Evolutionary conservation across 2,797 vertebrate species (phyloP).

Genomic region (Lemur catta): DNA sequence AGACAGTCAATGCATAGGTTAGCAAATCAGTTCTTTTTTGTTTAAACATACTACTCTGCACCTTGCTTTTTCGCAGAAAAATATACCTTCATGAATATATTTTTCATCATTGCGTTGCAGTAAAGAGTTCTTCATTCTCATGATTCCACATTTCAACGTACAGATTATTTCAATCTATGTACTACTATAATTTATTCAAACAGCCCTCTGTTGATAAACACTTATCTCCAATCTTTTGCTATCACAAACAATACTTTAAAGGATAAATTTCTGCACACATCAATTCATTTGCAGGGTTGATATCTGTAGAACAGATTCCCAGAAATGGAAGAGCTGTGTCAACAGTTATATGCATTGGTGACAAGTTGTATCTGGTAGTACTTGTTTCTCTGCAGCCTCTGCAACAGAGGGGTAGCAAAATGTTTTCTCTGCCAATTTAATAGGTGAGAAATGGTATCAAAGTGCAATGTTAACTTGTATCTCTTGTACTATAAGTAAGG

Average conservation of each 20-base stretch:
- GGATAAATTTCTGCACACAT: background rate
- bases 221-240: background rate
- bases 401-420: background rate
- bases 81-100: background rate
- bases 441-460: background rate
- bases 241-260: background rate
- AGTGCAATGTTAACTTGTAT: background rate
- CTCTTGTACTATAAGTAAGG: background rate
- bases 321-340: background rate
- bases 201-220: background rate
- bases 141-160: background rate
- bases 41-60: background rate
- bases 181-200: background rate
- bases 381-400: background rate
- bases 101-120: background rate
- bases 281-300: background rate
- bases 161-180: background rate
- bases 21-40: background rate
- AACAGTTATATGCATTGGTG: background rate
- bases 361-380: no score
- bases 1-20: background rate
- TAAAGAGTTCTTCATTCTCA: background rate
- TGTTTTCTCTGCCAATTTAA: background rate
- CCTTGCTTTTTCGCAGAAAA: background rate
- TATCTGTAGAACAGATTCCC: background rate